A percentile compares a stretch with the other conserved stretches of the same genome.
These are phyloP conservation scores for Ammodytes marinus DNA, from an alignment of 2,113 vertebrate genomes.

Conservation along the genomic window DNA sequence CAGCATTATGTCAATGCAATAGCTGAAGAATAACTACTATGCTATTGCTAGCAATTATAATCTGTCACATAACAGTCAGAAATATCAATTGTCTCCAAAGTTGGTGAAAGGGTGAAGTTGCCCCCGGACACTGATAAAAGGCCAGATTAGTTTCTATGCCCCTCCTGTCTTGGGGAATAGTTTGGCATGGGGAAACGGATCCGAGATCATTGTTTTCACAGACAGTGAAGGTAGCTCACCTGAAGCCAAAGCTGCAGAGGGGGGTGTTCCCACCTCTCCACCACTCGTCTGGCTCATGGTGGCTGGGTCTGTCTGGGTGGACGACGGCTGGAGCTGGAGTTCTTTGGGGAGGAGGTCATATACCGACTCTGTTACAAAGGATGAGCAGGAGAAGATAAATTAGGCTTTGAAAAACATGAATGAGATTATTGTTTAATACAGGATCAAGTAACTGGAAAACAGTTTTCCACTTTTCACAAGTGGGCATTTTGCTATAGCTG, in stretches of 20 bases:
- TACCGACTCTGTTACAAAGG: conserved; percentile 91
- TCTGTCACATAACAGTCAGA: not conserved
- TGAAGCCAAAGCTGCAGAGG: conserved; percentile 94
- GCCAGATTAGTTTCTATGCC: conserved; percentile 43
- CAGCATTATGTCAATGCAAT: conserved; percentile 2
- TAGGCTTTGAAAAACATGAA: conserved; percentile 40
- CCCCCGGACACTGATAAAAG: conserved; percentile 58
- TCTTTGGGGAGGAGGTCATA: conserved; percentile 99
- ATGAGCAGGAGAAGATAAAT: conserved; percentile 54
- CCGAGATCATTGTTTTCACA: conserved; percentile 71
- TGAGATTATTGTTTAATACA: not conserved
- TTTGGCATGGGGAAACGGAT: conserved; percentile 54
- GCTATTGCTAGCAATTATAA: not conserved
- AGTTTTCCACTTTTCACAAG: not conserved
- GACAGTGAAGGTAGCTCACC: conserved; percentile 84
- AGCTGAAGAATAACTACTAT: conserved; percentile 1
- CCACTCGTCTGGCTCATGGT: conserved; percentile 99
- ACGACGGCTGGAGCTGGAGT: conserved; percentile 93
- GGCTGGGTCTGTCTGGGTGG: conserved; percentile 91
- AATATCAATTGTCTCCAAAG: conserved; percentile 28
- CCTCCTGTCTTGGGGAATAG: conserved; percentile 45
- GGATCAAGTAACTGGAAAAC: not conserved
- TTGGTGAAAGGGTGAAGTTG: conserved; percentile 71
- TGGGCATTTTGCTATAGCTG: not conserved
- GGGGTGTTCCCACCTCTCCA: conserved; percentile 95